Conservation (phyloP, 37 sponge, comb jelly and placozoan genomes). For the Ephydatia muelleri region DNA sequence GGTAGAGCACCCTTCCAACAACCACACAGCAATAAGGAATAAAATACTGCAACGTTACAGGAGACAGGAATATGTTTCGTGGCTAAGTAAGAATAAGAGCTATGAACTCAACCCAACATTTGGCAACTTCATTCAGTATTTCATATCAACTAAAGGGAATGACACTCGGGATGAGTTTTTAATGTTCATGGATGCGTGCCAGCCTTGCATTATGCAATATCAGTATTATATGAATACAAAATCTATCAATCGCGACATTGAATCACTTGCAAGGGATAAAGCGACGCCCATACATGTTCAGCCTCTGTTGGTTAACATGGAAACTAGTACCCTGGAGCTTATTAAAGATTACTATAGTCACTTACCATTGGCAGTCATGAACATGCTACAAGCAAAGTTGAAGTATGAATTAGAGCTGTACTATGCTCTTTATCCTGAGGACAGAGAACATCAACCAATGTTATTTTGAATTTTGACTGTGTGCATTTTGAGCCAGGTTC, state of each 20-base stretch:
- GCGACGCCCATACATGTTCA: neutral
- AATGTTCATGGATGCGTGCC: neutral
- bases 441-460: neutral
- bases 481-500: no score
- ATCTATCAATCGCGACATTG: neutral
- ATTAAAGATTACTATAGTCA: neutral
- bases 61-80: neutral
- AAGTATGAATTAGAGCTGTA: neutral
- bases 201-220: neutral
- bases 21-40: neutral
- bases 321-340: neutral
- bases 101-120: neutral
- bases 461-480: neutral
- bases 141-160: neutral
- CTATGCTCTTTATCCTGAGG: neutral
- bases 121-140: neutral
- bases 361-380: neutral
- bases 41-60: neutral
- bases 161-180: neutral
- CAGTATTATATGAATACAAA: neutral
- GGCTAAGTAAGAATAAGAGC: neutral
- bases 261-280: neutral
- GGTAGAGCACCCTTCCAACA: neutral
- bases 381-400: neutral
- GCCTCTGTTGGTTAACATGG: neutral